Evolutionary conservation across 2,113 vertebrate species (phyloP).

Genomic region (Desmodus rotundus): DNA sequence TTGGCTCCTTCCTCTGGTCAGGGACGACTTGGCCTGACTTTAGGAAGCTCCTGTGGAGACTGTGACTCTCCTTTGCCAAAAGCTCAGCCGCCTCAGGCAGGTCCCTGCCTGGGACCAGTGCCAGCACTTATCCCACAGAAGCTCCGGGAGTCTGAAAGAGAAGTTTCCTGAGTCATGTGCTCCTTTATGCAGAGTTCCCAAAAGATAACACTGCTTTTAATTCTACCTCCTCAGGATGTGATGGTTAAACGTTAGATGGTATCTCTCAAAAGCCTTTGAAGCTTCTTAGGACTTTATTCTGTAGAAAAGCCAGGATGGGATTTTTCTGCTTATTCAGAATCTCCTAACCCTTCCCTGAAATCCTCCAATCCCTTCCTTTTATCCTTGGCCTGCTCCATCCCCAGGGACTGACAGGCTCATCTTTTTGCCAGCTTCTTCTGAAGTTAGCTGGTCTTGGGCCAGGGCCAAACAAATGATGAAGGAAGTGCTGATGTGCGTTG

Average conservation of each 20-base stretch:
- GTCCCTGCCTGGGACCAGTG: not conserved
- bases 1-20: not conserved
- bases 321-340: conserved; percentile 1
- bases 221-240: not conserved
- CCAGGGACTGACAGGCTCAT: not conserved
- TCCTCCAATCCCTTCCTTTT: not conserved
- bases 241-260: not conserved
- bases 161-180: not conserved
- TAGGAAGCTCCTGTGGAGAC: not conserved
- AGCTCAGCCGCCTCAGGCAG: not conserved
- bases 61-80: not conserved
- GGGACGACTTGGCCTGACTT: not conserved
- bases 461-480: not conserved
- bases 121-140: not conserved
- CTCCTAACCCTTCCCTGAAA: not conserved
- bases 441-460: not conserved
- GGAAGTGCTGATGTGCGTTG: not conserved
- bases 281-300: not conserved
- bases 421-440: not conserved
- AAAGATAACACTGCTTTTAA: conserved; percentile 23
- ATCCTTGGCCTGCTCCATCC: not conserved
- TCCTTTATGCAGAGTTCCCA: not conserved
- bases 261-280: conserved; percentile 29
- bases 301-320: not conserved
- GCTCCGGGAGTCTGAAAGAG: not conserved